Percentiles rank a stretch among this genome's conserved stretches.
phyloP scores from a whole-genome alignment of 2,888 invertebrate genomes.

The Drosophila anomelani region DNA sequence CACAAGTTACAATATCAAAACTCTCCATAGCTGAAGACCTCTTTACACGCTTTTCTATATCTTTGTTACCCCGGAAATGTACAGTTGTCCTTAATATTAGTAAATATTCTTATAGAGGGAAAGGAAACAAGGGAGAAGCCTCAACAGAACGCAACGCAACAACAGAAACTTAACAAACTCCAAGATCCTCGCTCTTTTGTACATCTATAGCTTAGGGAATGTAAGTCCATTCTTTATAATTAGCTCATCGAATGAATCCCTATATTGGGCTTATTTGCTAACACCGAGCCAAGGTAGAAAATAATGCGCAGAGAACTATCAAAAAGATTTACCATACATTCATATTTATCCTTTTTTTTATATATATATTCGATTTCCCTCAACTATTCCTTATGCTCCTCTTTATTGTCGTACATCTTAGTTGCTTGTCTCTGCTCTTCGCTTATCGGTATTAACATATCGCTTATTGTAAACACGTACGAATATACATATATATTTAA shows the following conservation, averaged over 20 bases:
- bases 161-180: conserved; percentile 71
- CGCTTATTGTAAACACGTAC: conserved; percentile 54
- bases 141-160: conserved; percentile 27
- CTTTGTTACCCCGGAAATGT: conserved; percentile 20
- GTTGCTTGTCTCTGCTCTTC: conserved; percentile 15
- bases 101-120: conserved; percentile 18
- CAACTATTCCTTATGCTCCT: conserved; percentile 5
- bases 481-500: conserved; percentile 51
- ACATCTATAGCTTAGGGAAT: conserved; percentile 48
- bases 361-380: conserved; percentile 39
- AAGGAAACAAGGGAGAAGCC: conserved; percentile 14
- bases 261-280: conserved; percentile 3
- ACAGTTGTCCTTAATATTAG: conserved; percentile 19
- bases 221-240: conserved; percentile 36
- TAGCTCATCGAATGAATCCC: conserved; percentile 41
- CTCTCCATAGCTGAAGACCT: conserved; percentile 46
- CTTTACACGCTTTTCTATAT: conserved; percentile 12
- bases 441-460: conserved; percentile 35
- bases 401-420: conserved; percentile 58
- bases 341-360: conserved; percentile 34
- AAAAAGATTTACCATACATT: conserved; percentile 56
- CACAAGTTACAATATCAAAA: conserved; percentile 72
- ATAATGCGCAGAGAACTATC: conserved; percentile 53
- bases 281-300: conserved; percentile 19
- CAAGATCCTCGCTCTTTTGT: conserved; percentile 25